Conservation (phyloP, 2,797 vertebrate genomes). For the Hybognathus amarus region DNA sequence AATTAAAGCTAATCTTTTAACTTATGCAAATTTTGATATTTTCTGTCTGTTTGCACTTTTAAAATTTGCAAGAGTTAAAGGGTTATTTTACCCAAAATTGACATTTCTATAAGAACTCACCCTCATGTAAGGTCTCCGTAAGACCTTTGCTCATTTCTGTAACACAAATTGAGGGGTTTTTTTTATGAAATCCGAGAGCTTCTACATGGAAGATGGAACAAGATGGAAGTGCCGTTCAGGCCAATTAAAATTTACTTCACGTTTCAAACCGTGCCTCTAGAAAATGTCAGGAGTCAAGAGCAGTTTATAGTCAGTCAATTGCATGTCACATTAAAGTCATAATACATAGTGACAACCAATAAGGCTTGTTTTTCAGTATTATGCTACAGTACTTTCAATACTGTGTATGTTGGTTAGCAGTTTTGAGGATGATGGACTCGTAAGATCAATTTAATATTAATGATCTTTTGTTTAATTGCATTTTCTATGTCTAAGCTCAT, state of each 20-base stretch:
- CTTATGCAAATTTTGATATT: not conserved
- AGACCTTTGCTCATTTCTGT: no score
- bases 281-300: constrained; percentile 40
- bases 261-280: constrained; percentile 22
- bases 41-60: not conserved
- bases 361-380: not conserved
- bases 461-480: not conserved
- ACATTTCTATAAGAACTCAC: no score
- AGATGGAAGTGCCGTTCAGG: not conserved
- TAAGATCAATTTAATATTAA: not conserved
- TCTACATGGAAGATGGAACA: not conserved
- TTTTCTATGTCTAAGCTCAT: not conserved
- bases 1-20: not conserved
- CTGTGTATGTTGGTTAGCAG: not conserved
- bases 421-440: not conserved
- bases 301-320: constrained; percentile 18
- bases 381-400: not conserved
- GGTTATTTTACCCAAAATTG: no score
- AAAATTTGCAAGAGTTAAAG: not conserved
- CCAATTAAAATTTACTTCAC: constrained; percentile 19
- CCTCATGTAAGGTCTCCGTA: no score
- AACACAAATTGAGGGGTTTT: no score
- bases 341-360: constrained; percentile 25
- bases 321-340: constrained; percentile 22
- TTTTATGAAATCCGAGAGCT: no score